Evolutionary conservation across 2,113 vertebrate species (phyloP).

Genomic region (Chaenocephalus aceratus): DNA sequence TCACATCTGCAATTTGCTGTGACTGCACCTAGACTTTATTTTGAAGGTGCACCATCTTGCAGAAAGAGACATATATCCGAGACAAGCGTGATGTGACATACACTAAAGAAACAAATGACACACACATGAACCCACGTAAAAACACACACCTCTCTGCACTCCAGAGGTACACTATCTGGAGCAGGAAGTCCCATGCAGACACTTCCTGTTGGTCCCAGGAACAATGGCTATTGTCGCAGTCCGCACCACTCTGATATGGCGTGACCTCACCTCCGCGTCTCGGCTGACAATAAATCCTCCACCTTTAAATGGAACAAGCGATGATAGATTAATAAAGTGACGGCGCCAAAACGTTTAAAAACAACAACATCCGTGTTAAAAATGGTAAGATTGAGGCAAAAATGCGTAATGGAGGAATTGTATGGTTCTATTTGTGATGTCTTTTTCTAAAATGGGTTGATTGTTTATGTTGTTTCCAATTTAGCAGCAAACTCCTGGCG

Average conservation of each 20-base stretch:
- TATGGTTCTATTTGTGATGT: conserved; percentile 11
- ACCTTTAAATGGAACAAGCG: conserved; percentile 75
- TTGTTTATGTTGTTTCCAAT: conserved; percentile 10
- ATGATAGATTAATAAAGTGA: conserved; percentile 80
- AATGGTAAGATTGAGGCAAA: conserved; percentile 7
- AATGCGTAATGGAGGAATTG: conserved; percentile 13
- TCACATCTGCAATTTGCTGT: neutral
- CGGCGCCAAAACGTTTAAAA: conserved; percentile 65
- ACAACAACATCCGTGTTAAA: conserved; percentile 36
- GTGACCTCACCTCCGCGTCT: conserved; percentile 87
- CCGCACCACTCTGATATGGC: conserved; percentile 66
- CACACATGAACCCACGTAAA: conserved; percentile 19
- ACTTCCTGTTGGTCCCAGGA: conserved; percentile 83
- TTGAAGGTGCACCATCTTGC: neutral
- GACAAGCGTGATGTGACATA: conserved; percentile 37
- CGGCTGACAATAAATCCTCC: conserved; percentile 82
- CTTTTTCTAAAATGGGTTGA: conserved; percentile 21
- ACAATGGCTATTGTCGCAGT: conserved; percentile 88
- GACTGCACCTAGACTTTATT: neutral
- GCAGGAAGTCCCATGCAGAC: conserved; percentile 84
- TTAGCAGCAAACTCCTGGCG: conserved; percentile 4
- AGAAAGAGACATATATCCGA: neutral
- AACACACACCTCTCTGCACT: conserved; percentile 73
- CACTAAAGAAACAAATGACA: conserved; percentile 45
- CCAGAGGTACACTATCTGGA: conserved; percentile 76